Percentiles rank a stretch among this genome's conserved stretches.
These are phyloP conservation scores for Agelaius phoeniceus DNA, from an alignment of 2,113 vertebrate species.

Conservation along the genomic window DNA sequence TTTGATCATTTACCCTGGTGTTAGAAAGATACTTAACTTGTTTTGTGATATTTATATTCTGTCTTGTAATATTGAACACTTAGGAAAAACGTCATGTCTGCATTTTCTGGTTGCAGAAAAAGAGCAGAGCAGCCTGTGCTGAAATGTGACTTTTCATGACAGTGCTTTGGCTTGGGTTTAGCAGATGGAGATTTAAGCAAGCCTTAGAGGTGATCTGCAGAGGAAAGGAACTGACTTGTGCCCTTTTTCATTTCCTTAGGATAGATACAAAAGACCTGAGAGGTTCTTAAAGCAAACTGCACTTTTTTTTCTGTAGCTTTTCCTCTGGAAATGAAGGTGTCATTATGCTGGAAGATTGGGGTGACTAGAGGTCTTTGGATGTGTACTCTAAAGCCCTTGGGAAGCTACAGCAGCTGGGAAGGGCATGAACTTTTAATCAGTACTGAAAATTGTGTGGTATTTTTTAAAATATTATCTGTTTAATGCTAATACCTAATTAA, in stretches of 20 bases:
- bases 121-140: constrained; percentile 54
- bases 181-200: constrained; percentile 45
- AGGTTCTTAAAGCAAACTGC: constrained; percentile 21
- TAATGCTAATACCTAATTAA: constrained; percentile 40
- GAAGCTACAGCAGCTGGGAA: background rate
- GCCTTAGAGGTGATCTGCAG: constrained; percentile 64
- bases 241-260: constrained; percentile 14
- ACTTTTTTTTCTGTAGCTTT: background rate
- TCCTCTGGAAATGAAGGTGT: constrained; percentile 6
- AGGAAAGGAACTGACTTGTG: constrained; percentile 6
- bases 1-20: constrained; percentile 72
- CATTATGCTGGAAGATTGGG: background rate
- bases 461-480: background rate
- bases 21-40: constrained; percentile 70
- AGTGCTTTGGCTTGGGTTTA: constrained; percentile 42
- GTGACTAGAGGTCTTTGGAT: background rate
- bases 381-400: background rate
- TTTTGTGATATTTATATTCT: constrained; percentile 72
- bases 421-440: constrained; percentile 22
- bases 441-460: background rate
- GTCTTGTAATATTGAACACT: constrained; percentile 63
- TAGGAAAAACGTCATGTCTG: constrained; percentile 67
- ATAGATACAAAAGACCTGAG: constrained; percentile 28
- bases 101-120: constrained; percentile 59
- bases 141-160: constrained; percentile 45